These are phyloP conservation scores for Anseranas semipalmata DNA, from an alignment of 2,113 vertebrate genomes.

Conservation along the genomic window DNA sequence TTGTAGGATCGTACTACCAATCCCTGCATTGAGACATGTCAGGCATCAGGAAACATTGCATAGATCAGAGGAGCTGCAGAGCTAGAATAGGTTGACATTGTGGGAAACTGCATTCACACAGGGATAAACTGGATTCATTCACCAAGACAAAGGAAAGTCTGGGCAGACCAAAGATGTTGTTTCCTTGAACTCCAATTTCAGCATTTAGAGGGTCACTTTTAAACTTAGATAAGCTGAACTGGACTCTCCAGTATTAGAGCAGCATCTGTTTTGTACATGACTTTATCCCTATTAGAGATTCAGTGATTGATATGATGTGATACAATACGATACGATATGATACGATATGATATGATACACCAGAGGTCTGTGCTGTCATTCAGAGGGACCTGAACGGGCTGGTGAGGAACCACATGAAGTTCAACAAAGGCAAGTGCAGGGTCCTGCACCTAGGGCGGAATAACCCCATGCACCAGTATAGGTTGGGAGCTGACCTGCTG, in stretches of 20 bases:
- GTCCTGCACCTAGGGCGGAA: too few relatives aligned
- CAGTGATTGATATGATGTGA: too few relatives aligned
- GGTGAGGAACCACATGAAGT: too few relatives aligned
- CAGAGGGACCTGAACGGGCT: too few relatives aligned
- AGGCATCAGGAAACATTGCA: not conserved
- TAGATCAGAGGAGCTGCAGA: not conserved
- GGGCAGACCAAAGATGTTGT: not conserved
- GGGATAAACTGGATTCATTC: not conserved
- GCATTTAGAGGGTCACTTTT: not conserved
- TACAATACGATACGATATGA: too few relatives aligned
- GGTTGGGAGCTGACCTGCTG: too few relatives aligned
- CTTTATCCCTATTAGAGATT: not conserved
- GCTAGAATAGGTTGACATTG: not conserved
- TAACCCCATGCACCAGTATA: too few relatives aligned
- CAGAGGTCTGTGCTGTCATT: too few relatives aligned
- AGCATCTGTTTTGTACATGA: not conserved
- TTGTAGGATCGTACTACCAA: not conserved
- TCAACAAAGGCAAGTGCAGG: too few relatives aligned
- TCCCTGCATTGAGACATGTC: fast-evolving
- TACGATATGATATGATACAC: too few relatives aligned
- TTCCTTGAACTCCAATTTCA: not conserved
- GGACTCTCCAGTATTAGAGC: too few relatives aligned
- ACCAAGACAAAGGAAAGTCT: not conserved
- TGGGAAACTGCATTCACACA: not conserved
- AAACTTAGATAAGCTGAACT: not conserved